Conservation (phyloP, 2,888 invertebrate genomes). For the Stratiomys singularior region DNA sequence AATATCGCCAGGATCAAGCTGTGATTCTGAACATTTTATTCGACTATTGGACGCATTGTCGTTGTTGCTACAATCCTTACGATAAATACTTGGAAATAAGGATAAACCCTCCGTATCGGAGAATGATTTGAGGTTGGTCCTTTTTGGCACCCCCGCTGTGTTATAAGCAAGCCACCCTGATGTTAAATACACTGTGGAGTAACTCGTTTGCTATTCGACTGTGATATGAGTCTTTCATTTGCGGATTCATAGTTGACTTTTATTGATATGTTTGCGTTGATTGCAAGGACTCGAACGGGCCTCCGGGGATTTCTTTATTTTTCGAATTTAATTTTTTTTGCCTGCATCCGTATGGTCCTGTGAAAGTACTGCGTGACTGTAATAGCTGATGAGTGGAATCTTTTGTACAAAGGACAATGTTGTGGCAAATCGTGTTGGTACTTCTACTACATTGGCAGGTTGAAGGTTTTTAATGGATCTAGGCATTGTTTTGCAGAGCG, state of each 20-base stretch:
- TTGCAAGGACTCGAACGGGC: constrained; percentile 39
- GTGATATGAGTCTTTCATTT: constrained; percentile 19
- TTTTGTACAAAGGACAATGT: constrained; percentile 24
- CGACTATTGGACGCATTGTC: constrained; percentile 22
- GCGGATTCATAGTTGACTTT: constrained; percentile 45
- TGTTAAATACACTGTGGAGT: constrained; percentile 20
- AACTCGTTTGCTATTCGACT: constrained; percentile 33
- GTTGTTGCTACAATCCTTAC: neutral
- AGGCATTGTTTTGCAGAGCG: neutral
- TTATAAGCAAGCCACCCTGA: constrained; percentile 37
- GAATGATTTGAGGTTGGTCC: constrained; percentile 41
- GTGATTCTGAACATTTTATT: constrained; percentile 42
- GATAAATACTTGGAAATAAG: constrained; percentile 14
- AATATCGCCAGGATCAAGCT: constrained; percentile 42
- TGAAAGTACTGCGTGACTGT: neutral
- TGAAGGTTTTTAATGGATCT: neutral
- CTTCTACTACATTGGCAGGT: neutral
- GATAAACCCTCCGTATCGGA: constrained; percentile 14
- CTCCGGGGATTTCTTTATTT: constrained; percentile 32
- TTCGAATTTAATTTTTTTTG: constrained; percentile 2
- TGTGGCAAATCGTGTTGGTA: constrained; percentile 1
- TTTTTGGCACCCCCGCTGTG: constrained; percentile 43
- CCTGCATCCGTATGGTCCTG: neutral
- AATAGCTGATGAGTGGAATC: constrained; percentile 9
- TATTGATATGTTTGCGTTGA: constrained; percentile 47